Conservation (phyloP, 1,140 invertebrate genomes). For the Contarinia nasturtii region DNA sequence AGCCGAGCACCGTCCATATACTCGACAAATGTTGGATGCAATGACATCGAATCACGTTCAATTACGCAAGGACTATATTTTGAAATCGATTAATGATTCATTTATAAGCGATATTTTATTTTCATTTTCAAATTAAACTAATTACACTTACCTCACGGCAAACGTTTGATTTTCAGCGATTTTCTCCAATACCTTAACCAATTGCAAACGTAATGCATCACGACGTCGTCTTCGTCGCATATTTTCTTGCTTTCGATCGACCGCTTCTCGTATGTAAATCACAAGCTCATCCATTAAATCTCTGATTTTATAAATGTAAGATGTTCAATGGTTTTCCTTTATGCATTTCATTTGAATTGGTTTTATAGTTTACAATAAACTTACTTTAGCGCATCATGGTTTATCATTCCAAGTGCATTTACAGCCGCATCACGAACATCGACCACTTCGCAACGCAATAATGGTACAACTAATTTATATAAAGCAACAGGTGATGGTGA, state of each 20-base stretch:
- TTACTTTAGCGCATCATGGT: constrained; percentile 81
- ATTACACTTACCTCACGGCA: constrained; percentile 47
- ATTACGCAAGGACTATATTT: constrained; percentile 53
- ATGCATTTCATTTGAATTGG: neutral
- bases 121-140: no score
- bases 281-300: constrained; percentile 93
- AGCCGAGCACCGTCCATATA: constrained; percentile 86
- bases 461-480: constrained; percentile 79
- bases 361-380: constrained; percentile 18
- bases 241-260: constrained; percentile 96
- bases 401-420: constrained; percentile 81
- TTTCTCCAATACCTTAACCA: constrained; percentile 78
- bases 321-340: neutral
- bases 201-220: constrained; percentile 78
- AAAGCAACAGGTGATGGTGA: constrained; percentile 58
- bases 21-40: constrained; percentile 79
- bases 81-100: constrained; percentile 2
- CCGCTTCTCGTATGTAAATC: constrained; percentile 78
- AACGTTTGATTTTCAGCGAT: constrained; percentile 87
- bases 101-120: no score
- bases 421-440: constrained; percentile 89
- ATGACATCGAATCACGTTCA: constrained; percentile 58
- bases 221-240: constrained; percentile 70
- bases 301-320: constrained; percentile 33
- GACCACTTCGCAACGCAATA: constrained; percentile 72